Conservation (phyloP, 2,888 invertebrate genomes). For the Drosophila demipolita region DNA sequence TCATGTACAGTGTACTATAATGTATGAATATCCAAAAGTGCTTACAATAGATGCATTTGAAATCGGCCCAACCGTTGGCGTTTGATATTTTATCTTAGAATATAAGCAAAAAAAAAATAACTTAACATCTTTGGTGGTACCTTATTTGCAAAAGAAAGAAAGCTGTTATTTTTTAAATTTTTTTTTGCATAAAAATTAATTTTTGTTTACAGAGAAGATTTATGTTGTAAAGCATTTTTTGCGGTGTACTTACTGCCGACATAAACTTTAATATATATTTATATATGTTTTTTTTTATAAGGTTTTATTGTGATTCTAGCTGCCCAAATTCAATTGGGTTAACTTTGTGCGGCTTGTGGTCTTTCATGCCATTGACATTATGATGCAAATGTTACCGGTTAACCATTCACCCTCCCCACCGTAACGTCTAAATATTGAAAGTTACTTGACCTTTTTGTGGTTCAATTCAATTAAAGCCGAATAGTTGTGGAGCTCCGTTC, state of each 20-base stretch:
- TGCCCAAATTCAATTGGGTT: conserved; percentile 59
- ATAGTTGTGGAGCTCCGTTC: conserved; percentile 32
- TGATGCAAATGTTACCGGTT: conserved; percentile 46
- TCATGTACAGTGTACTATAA: neutral
- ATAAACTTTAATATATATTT: conserved; percentile 9
- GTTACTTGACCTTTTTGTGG: conserved; percentile 39
- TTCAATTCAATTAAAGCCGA: conserved; percentile 43
- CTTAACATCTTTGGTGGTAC: neutral
- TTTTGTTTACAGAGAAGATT: neutral
- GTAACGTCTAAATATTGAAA: conserved; percentile 9
- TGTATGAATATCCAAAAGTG: neutral
- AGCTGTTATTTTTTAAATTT: neutral
- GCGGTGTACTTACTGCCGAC: conserved; percentile 21
- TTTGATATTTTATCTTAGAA: neutral
- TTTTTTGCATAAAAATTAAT: neutral
- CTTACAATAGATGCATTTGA: neutral
- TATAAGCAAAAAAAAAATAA: neutral
- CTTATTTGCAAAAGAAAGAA: neutral
- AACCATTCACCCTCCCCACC: neutral
- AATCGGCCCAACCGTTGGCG: neutral
- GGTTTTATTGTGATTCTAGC: conserved; percentile 18
- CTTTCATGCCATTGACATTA: conserved; percentile 40
- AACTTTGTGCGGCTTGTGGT: conserved; percentile 62
- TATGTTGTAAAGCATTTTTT: conserved; percentile 26
- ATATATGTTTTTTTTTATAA: conserved; percentile 14